Conservation (phyloP, 2,888 invertebrate species). For the Scrobipalpa costella region DNA sequence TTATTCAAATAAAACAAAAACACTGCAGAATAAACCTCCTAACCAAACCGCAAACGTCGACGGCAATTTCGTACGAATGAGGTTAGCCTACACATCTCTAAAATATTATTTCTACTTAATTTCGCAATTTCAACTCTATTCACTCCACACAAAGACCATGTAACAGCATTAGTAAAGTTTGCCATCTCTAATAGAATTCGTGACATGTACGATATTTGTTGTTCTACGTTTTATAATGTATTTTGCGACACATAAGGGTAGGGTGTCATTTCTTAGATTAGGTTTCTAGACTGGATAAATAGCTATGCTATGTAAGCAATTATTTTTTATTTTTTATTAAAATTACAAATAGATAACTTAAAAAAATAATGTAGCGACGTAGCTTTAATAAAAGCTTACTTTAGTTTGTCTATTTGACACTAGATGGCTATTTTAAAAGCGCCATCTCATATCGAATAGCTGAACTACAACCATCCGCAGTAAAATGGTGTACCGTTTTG, state of each 20-base stretch:
- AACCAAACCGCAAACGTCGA: conserved; percentile 58
- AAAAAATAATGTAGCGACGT: too few relatives aligned
- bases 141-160: conserved; percentile 36
- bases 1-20: not conserved
- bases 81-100: conserved; percentile 58
- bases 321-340: too few relatives aligned
- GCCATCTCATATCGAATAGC: not conserved
- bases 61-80: conserved; percentile 64
- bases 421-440: not conserved
- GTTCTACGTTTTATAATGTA: conserved; percentile 41
- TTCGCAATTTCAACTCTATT: conserved; percentile 39
- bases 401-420: too few relatives aligned
- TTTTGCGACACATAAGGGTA: conserved; percentile 51
- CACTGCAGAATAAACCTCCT: conserved; percentile 47
- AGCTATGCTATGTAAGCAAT: too few relatives aligned
- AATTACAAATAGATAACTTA: too few relatives aligned
- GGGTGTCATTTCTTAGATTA: not conserved
- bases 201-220: conserved; percentile 47
- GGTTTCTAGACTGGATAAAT: not conserved
- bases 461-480: not conserved
- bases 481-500: not conserved
- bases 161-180: conserved; percentile 41
- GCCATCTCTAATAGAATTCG: conserved; percentile 60
- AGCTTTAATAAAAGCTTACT: too few relatives aligned
- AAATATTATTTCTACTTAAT: conserved; percentile 29